Evolutionary conservation across 2,797 vertebrate species (phyloP).

Genomic region (Sciurus vulgaris): DNA sequence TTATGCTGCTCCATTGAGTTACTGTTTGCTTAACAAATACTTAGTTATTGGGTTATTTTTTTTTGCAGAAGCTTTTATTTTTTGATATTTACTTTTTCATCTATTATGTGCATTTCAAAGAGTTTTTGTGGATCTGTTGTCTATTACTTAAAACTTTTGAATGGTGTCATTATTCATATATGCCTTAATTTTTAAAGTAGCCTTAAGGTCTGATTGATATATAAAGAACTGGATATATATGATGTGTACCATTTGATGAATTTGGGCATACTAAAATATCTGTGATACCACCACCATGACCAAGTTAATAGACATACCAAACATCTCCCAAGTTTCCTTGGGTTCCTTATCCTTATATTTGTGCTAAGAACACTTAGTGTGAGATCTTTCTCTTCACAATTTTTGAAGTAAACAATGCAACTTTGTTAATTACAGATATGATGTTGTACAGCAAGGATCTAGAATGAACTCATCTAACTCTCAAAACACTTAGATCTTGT

Average conservation of each 20-base stretch:
- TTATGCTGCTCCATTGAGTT: not conserved
- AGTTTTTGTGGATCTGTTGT: not conserved
- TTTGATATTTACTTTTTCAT: constrained; percentile 2
- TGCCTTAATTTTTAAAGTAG: not conserved
- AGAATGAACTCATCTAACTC: not conserved
- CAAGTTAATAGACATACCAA: not conserved
- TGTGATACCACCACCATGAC: not conserved
- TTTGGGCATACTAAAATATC: not conserved
- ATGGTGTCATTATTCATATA: not conserved
- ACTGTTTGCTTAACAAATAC: not conserved
- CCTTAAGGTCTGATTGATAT: not conserved
- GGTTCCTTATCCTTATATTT: not conserved
- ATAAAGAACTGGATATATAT: not conserved
- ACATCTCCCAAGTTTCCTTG: not conserved
- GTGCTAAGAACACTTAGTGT: not conserved
- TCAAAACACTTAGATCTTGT: not conserved
- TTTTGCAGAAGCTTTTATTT: not conserved
- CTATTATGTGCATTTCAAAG: not conserved
- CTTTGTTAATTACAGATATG: not conserved
- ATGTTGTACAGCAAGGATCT: not conserved
- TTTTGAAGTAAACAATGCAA: not conserved
- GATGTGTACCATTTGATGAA: not conserved
- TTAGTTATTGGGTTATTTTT: not conserved
- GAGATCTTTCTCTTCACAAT: not conserved
- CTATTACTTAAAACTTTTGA: constrained; percentile 19